Evolutionary conservation across 2,888 invertebrate species (phyloP), one percentile per base, ranked within the genome.

Genomic region (Stomorhina lunata): DNA sequence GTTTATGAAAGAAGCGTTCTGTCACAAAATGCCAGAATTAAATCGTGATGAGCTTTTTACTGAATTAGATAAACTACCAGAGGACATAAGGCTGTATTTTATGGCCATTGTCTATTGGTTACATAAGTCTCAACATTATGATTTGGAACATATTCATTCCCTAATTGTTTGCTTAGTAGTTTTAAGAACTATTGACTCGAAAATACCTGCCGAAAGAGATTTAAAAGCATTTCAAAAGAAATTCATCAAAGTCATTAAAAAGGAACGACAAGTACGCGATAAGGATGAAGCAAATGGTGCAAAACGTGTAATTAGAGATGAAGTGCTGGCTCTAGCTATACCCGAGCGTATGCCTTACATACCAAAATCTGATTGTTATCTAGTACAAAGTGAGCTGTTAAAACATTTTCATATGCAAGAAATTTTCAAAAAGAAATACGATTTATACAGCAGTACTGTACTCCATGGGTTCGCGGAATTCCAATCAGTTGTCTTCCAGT

Each of bases 391-490:
- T 55, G 86, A 86, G 20, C 79, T 90, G 0, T 50, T 91, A 15
- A 89, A 90, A 12, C 89, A 89, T 79, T 91, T 90, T n/a, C 88
- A 90, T 68, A 88, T 91, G 87, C 90, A 89, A 59, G 90, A 90
- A 57, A 85, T 90, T 17, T 89, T 89, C 59, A 90, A 90, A 57
- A 89, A 89, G 81, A 89, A 90, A 65, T 91, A 90, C 61, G 91
- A 90, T 61, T 75, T 87, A 2, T 90, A 87, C 43, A 89, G 90
- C 0, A 87, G 89, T 2, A 87, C 81, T 0, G 86, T 91, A 2
- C 80, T 91, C 12, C 91, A 91, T 69, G 87, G 86, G 0, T 91
- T 91, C 79, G 87, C 91, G 0, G 91, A 91, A 84, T 89, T 91
- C 59, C 91, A 91, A 73, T 87, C 91, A 6, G 88, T 91, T 2